Evolutionary conservation across 2,113 vertebrate species (phyloP).

Genomic region (Empidonax alnorum): DNA sequence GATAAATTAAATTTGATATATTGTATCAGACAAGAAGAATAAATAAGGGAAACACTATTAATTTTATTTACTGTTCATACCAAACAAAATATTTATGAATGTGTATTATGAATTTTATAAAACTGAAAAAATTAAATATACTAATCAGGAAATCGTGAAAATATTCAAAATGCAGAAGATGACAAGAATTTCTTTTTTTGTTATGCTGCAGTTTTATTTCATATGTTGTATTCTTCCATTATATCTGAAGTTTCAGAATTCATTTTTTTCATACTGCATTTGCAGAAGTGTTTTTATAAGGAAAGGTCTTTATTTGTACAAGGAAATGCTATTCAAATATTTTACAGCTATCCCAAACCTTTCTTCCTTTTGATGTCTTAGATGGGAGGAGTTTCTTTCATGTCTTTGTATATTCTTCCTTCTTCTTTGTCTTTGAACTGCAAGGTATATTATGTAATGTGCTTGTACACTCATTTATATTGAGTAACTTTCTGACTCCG

Average conservation of each 20-base stretch:
- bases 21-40: constrained; percentile 22
- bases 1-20: constrained; percentile 47
- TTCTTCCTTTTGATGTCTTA: neutral
- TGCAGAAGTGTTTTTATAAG: neutral
- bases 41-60: constrained; percentile 29
- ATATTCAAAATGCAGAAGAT: neutral
- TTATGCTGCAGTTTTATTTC: neutral
- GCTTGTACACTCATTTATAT: neutral
- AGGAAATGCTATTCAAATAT: neutral
- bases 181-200: neutral
- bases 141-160: neutral
- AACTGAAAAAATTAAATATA: neutral
- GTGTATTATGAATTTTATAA: neutral
- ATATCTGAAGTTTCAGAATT: neutral
- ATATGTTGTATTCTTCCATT: neutral
- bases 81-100: neutral
- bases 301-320: neutral
- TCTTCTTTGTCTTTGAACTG: neutral
- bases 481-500: neutral
- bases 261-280: neutral
- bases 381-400: neutral
- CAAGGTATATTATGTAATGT: neutral
- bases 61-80: neutral
- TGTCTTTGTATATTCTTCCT: neutral
- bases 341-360: neutral